These are phyloP conservation scores for Pseudorectes ferrugineus DNA, from an alignment of 2,113 vertebrate species.

Conservation along the genomic window DNA sequence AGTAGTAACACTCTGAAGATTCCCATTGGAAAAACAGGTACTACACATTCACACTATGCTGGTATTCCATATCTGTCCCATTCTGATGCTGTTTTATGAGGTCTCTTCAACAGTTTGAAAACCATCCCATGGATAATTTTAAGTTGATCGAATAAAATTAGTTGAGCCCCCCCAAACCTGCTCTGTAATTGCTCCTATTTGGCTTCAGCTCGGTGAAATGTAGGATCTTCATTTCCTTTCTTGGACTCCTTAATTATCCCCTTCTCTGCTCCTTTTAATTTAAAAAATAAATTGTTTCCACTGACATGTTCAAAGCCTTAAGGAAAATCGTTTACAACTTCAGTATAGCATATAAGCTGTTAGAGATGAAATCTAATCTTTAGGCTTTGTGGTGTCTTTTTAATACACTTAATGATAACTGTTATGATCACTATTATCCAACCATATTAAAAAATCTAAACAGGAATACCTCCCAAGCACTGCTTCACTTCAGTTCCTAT, in stretches of 20 bases:
- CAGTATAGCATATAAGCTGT: not conserved
- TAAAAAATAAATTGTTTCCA: constrained; percentile 15
- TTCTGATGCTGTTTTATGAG: not conserved
- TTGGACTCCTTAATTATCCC: not conserved
- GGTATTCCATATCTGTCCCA: not conserved
- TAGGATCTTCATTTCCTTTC: not conserved
- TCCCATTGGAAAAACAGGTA: not conserved
- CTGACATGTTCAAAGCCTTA: not conserved
- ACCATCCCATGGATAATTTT: not conserved
- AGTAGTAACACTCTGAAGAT: not conserved
- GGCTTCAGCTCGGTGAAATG: not conserved
- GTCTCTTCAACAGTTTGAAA: not conserved
- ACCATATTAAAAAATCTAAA: not conserved
- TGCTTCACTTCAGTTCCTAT: not conserved
- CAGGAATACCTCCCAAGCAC: not conserved
- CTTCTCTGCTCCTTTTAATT: not conserved
- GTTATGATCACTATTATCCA: not conserved
- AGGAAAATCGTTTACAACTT: not conserved
- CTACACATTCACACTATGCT: not conserved
- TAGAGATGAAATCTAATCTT: not conserved
- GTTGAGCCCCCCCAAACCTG: not conserved
- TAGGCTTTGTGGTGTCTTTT: not conserved
- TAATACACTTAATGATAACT: not conserved
- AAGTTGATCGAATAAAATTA: not conserved
- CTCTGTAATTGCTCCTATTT: not conserved